A percentile compares a stretch with the other conserved stretches of the same genome.
Conservation (phyloP, 30 jellyfish, hydroid and myxozoan species). For the Aurelia sp. region DNA sequence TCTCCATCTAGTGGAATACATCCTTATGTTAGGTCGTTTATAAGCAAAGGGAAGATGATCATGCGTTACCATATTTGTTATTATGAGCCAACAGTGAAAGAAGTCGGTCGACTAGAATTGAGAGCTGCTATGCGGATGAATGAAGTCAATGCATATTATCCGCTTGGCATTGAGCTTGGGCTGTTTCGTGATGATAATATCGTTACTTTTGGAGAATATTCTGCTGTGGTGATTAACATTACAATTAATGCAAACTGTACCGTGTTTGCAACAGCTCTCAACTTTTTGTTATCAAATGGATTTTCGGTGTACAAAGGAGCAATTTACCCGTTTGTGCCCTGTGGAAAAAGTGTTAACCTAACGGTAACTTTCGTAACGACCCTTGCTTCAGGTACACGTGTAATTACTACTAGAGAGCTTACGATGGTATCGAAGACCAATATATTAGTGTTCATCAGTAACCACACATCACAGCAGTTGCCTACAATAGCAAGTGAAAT, state of each 20-base stretch:
- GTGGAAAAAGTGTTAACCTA: neutral
- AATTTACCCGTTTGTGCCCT: neutral
- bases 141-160: slow-evolving; percentile 57
- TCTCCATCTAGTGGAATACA: slow-evolving; percentile 32
- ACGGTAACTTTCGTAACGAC: neutral
- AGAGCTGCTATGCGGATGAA: neutral
- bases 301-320: slow-evolving; percentile 20
- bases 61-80: slow-evolving; percentile 58
- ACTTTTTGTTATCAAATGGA: slow-evolving; percentile 2
- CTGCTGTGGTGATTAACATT: slow-evolving; percentile 4
- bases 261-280: neutral
- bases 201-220: slow-evolving; percentile 29
- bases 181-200: slow-evolving; percentile 20
- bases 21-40: slow-evolving; percentile 19
- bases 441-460: slow-evolving; percentile 9
- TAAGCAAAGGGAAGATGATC: neutral
- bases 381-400: neutral
- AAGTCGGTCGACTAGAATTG: neutral
- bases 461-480: neutral
- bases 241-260: slow-evolving; percentile 29
- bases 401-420: neutral
- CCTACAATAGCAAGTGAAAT: slow-evolving; percentile 9
- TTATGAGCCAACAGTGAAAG: slow-evolving; percentile 53
- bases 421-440: slow-evolving; percentile 22
- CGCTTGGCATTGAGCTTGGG: slow-evolving; percentile 12